These are phyloP conservation scores for Neuroscelio doddi DNA, from an alignment of 2,888 invertebrate species.

Conservation along the genomic window DNA sequence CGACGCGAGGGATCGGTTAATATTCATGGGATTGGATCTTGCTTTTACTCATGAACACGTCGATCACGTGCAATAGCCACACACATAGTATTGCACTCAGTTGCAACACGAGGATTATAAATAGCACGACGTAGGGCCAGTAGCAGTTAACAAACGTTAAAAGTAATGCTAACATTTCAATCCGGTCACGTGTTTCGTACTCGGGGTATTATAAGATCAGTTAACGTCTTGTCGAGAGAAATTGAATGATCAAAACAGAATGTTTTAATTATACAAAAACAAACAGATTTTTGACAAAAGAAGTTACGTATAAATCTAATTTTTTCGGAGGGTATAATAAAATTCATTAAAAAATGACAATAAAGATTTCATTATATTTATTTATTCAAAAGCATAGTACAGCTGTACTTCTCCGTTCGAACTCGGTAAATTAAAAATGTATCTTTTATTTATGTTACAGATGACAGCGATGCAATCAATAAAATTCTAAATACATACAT, in stretches of 20 bases:
- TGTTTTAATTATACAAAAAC: no score
- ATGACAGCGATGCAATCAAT: conserved; percentile 61
- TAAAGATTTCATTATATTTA: no score
- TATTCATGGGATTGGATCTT: neutral
- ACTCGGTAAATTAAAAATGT: neutral
- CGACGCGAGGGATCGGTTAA: neutral
- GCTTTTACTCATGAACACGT: no score
- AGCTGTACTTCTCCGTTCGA: no score
- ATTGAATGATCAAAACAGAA: no score
- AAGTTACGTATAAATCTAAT: no score
- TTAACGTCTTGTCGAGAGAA: no score
- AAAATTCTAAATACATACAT: conserved; percentile 50
- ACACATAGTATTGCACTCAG: conserved; percentile 56
- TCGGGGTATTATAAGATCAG: no score
- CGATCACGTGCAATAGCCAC: conserved; percentile 53
- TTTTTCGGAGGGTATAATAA: no score
- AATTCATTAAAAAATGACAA: no score
- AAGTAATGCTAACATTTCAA: conserved; percentile 70
- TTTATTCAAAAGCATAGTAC: no score
- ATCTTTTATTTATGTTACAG: conserved; percentile 56
- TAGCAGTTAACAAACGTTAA: conserved; percentile 69
- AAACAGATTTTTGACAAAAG: no score
- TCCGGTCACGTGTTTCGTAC: conserved; percentile 70
- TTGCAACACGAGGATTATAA: conserved; percentile 63
- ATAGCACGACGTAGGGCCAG: conserved; percentile 59